Evolutionary conservation across 2,888 invertebrate species (phyloP), one percentile per base, ranked within the genome.

Genomic region (Halocaridina rubra): DNA sequence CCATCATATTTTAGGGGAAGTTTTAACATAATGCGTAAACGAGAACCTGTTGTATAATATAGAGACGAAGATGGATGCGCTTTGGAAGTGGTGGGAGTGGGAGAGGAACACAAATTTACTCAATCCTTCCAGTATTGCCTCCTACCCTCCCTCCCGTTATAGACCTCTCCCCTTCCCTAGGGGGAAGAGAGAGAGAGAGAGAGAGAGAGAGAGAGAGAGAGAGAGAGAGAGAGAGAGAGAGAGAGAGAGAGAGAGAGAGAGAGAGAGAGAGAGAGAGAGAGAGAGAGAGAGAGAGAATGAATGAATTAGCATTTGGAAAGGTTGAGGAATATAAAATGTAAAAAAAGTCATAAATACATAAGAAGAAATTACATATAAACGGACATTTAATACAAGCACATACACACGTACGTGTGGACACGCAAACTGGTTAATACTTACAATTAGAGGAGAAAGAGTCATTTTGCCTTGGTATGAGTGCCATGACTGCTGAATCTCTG

Each of bases 401-500:
- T 22, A 7, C 13, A 27, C 19, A 3, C 16, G 5, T 30, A 7
- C n/a, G 4, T 72, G 4, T n/a, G 1, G 8, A n/a, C 19, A 71
- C 29, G 29, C 10, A n/a, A 1, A 24, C 61, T n/a, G 1, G 1
- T 3, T 4, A 57, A 13, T 29, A 85, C 87, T 85, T 30, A 87
- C 87, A 87, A 74, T 85, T 87, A 24, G 87, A 87, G 22, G 87
- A 85, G 74, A 82, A 85, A 24, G 88, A 86, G 72, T 86, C 88
- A 75, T 84, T 88, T 76, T 88, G 88, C 8, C 84, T 53, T 0
- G 97, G 95, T 90, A 97, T 96, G 84, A 98, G 92, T 7, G 97
- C 96, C 96, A 98, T 96, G 7, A 97, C 95, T 0, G 98, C 97
- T n/a, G 97, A 96, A 90, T 97, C 97, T 90, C 97, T 96, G 10